A percentile compares a stretch with the other conserved stretches of the same genome.
phyloP scores from a whole-genome alignment of 2,797 vertebrate species.

The Phrynocephalus vlangalii region DNA sequence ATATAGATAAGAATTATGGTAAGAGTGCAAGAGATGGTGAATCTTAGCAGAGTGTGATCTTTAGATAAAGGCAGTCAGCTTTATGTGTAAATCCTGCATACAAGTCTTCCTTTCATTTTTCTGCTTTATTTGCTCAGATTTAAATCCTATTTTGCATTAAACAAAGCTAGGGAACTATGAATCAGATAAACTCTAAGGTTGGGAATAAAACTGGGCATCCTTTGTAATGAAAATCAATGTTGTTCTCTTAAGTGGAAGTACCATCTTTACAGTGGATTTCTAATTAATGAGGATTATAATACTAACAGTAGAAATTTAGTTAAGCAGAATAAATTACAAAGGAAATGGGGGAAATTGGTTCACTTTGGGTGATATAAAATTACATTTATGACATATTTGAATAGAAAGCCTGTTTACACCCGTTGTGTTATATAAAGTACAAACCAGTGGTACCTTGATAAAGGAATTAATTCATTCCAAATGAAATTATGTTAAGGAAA shows the following conservation, averaged over 20 bases:
- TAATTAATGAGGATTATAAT: neutral
- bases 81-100: neutral
- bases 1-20: neutral
- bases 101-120: neutral
- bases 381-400: neutral
- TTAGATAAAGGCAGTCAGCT: neutral
- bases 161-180: neutral
- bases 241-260: neutral
- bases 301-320: neutral
- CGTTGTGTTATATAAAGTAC: neutral
- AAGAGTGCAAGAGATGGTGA: neutral
- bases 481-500: too few species aligned
- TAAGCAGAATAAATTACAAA: too few species aligned
- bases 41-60: neutral
- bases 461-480: too few species aligned
- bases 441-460: neutral
- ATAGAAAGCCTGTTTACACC: neutral
- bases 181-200: neutral
- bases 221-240: neutral
- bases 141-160: too few species aligned
- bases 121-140: neutral
- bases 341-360: too few species aligned
- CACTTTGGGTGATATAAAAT: neutral
- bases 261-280: neutral
- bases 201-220: neutral